phyloP scores from a whole-genome alignment of 2,113 vertebrate species.

The Drymodes brunneopygia region DNA sequence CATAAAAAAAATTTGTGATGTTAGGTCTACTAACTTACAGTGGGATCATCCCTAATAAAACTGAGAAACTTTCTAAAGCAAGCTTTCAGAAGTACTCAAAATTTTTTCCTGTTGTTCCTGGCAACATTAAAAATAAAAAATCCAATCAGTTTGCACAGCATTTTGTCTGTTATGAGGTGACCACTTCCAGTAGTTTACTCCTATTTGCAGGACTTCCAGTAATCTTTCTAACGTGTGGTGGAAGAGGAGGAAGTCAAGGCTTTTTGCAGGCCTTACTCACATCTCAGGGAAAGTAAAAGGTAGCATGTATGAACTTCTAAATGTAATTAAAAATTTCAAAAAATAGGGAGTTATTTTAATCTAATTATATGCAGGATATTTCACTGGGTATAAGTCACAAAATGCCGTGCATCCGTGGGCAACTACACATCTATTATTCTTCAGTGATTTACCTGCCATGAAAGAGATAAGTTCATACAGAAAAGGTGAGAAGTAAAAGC shows the following conservation, averaged over 20 bases:
- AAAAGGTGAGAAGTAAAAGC: conserved; percentile 8
- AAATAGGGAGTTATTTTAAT: not conserved
- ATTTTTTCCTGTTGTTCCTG: not conserved
- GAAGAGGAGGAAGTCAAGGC: not conserved
- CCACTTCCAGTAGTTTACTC: not conserved
- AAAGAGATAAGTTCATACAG: conserved; percentile 8
- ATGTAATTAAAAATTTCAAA: not conserved
- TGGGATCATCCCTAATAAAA: not conserved
- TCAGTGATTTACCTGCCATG: conserved; percentile 19
- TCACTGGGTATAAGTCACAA: not conserved
- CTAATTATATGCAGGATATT: not conserved
- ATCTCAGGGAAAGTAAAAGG: not conserved
- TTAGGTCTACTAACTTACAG: not conserved
- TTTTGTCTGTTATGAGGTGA: not conserved
- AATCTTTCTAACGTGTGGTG: not conserved
- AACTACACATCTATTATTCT: not conserved
- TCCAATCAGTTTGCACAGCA: not conserved
- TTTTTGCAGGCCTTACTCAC: not conserved
- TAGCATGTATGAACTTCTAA: not conserved
- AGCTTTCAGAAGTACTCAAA: not conserved
- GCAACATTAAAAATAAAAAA: not conserved
- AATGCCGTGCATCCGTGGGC: not conserved
- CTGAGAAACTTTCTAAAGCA: not conserved
- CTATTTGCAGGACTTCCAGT: not conserved
- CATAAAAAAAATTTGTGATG: not conserved